Conservation (phyloP, 1,140 invertebrate genomes). For the Globodera rostochiensis region DNA sequence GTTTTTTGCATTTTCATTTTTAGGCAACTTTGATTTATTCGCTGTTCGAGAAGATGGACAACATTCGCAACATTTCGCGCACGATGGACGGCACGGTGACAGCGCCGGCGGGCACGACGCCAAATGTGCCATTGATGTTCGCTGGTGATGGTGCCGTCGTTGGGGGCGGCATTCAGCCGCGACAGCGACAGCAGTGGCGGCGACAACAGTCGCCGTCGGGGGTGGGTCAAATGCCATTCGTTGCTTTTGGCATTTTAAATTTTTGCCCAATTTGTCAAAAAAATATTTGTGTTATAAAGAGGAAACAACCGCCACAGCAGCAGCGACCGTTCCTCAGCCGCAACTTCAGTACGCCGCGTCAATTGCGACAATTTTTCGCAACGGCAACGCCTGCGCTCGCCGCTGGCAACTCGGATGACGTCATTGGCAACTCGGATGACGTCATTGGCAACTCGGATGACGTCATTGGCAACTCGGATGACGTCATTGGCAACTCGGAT, state of each 20-base stretch:
- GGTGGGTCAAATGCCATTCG: background rate
- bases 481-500: no score
- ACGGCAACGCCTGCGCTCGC: conserved; percentile 2
- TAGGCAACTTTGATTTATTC: conserved; percentile 85
- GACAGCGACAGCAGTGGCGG: background rate
- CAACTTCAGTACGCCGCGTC: conserved; percentile 27
- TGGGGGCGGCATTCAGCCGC: background rate
- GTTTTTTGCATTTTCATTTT: no score
- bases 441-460: no score
- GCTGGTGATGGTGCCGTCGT: background rate
- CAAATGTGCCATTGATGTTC: background rate
- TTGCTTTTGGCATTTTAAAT: background rate
- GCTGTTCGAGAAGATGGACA: conserved; percentile 76
- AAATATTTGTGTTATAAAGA: background rate
- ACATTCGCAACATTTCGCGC: conserved; percentile 58
- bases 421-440: no score
- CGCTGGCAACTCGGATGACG: background rate
- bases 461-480: no score
- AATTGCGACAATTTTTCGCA: conserved; percentile 26
- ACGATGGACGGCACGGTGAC: conserved; percentile 31
- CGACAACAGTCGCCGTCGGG: background rate
- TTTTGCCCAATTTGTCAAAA: no score
- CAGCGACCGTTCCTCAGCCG: conserved; percentile 21
- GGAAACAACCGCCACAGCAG: background rate
- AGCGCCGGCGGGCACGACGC: conserved; percentile 5